Base-by-base conservation (phyloP, 2,113 vertebrate species). In the Blennius ocellaris region DNA sequence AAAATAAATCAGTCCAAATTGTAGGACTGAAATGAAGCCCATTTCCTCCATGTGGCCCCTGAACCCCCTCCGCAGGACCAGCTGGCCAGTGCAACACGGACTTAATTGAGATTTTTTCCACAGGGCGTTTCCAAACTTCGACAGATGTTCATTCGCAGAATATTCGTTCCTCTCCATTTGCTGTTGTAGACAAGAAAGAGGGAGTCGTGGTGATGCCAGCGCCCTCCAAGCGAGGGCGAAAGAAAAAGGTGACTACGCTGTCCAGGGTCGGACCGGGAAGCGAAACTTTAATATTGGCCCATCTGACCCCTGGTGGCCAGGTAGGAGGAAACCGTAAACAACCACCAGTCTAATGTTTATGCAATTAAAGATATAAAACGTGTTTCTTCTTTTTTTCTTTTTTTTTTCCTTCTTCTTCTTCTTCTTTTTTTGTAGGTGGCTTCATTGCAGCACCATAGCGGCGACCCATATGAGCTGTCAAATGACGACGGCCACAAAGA, bases 171-270 rank as follows among this genome's bases (percentile, higher is more conserved):
- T 71, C 5, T 41, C 51, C 45, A 76, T 6, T n/a, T 16, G 8
- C 47, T 53, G 5, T 44, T 69, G 17, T 91, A 85, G 97, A 98
- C 59, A 97, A 96, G 89, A 96, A 97, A 12, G 96, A 97, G 66
- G 96, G 94, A 7, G 87, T 93, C 5, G 90, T 94, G 0, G 89
- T 94, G 76, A 92, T 94, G 84, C 93, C 93, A 0, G 49, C 92
- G 0, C 90, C 93, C 10, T 93, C 92, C 0, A 95, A 95, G 73
- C 82, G 93, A 63, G 93, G 94, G 45, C 86, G 93, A 68, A 94
- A 94, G 80, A 94, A 92, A 82, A 94, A 94, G 81, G 21, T 30
- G 21, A 76, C 84, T 0, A 62, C 78, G 0, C 14, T 92, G 49
- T 12, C 90, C 2, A 66, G 90, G 30, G 65, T 89, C 6, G 82